phyloP scores from a whole-genome alignment of 2,888 invertebrate genomes.

The Plagodis pulveraria region DNA sequence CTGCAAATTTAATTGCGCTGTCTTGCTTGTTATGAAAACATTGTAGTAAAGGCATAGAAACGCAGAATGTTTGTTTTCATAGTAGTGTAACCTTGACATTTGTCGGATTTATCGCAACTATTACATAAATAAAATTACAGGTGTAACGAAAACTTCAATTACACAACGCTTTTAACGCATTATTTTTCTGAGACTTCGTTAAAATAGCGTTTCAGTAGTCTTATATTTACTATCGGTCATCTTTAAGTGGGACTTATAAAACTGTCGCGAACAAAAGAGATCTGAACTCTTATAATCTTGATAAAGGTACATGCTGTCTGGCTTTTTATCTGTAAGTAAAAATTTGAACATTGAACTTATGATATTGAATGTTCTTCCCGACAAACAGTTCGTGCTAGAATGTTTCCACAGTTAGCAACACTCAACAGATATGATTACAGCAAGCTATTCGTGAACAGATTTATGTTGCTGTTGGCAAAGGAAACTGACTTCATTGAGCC shows the following conservation, averaged over 20 bases:
- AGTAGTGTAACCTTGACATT: slow-evolving; percentile 41
- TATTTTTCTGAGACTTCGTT: neutral
- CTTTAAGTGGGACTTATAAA: slow-evolving; percentile 9
- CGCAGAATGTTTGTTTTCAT: slow-evolving; percentile 22
- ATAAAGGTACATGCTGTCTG: neutral
- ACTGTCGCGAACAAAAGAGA: slow-evolving; percentile 5
- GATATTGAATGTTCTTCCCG: neutral
- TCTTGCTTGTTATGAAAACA: no score
- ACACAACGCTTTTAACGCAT: neutral
- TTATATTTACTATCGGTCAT: slow-evolving; percentile 15
- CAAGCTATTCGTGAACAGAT: slow-evolving; percentile 3
- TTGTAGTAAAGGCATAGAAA: slow-evolving; percentile 4
- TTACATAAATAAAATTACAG: slow-evolving; percentile 5
- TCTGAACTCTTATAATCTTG: neutral
- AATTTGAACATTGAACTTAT: neutral
- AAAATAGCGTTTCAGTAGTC: slow-evolving; percentile 1
- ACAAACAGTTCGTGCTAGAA: neutral
- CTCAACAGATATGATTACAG: slow-evolving; percentile 2
- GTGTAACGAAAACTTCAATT: neutral
- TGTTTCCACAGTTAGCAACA: slow-evolving; percentile 8
- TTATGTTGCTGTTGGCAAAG: slow-evolving; percentile 17
- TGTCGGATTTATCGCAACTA: slow-evolving; percentile 24
- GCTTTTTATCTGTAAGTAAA: neutral
- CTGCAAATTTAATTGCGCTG: slow-evolving; percentile 6
- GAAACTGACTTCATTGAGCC: slow-evolving; percentile 6